Evolutionary conservation across 2,113 vertebrate genomes (phyloP).

Genomic region (Mus musculus): DNA sequence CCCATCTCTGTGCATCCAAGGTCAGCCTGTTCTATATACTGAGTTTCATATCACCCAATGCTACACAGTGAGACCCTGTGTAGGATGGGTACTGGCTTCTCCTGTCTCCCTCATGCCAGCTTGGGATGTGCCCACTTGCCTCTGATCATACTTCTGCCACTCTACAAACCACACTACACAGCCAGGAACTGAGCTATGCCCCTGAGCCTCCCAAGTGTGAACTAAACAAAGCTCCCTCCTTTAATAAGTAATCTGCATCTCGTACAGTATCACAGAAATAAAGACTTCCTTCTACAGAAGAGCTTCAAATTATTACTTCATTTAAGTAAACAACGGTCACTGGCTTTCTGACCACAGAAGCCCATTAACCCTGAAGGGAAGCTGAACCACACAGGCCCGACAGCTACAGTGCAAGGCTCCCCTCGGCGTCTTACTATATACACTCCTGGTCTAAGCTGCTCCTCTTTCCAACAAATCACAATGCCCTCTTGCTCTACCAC

Average conservation of each 20-base stretch:
- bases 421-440: neutral
- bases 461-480: constrained; percentile 28
- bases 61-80: neutral
- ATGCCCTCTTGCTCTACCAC: neutral
- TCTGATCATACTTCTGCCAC: neutral
- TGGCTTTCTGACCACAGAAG: neutral
- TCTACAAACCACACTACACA: neutral
- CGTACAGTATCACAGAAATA: neutral
- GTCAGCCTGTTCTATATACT: neutral
- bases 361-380: neutral
- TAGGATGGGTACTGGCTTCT: neutral
- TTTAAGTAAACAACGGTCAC: neutral
- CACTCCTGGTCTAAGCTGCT: neutral
- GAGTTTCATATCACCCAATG: neutral
- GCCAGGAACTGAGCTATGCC: neutral
- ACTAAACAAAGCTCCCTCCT: neutral
- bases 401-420: neutral
- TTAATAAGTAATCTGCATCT: neutral
- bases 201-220: neutral
- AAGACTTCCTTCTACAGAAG: neutral
- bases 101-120: neutral
- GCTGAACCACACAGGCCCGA: neutral
- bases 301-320: neutral
- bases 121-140: neutral
- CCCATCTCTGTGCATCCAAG: neutral